Conservation (phyloP, 64 coral and sea anemone genomes). For the Pocillopora damicornis region DNA sequence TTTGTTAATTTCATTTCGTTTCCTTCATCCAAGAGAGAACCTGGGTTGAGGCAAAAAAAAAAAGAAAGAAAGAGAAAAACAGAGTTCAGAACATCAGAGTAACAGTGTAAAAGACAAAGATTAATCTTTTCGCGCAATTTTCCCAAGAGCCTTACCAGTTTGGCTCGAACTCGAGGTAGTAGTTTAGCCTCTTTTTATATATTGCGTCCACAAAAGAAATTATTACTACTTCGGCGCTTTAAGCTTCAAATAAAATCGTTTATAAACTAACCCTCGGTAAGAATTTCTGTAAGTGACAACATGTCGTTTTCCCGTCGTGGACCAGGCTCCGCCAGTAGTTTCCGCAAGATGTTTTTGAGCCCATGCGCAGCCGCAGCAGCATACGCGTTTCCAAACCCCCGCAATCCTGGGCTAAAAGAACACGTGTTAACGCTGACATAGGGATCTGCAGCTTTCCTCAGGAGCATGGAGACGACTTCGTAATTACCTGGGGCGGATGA, state of each 20-base stretch:
- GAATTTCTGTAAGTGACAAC: slow-evolving; percentile 82
- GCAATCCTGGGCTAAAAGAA: slow-evolving; percentile 33
- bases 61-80: not conserved
- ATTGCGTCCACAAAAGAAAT: too few relatives aligned
- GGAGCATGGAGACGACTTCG: slow-evolving; percentile 61
- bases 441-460: slow-evolving; percentile 60
- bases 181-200: too few relatives aligned
- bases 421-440: slow-evolving; percentile 37
- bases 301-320: slow-evolving; percentile 50
- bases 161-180: too few relatives aligned
- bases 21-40: not conserved
- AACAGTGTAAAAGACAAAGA: not conserved
- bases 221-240: not conserved
- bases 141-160: too few relatives aligned
- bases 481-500: slow-evolving; percentile 55
- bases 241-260: not conserved
- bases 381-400: slow-evolving; percentile 69
- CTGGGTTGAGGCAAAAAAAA: not conserved
- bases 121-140: too few relatives aligned
- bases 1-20: slow-evolving; percentile 22
- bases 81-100: not conserved
- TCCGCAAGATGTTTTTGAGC: slow-evolving; percentile 65
- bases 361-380: slow-evolving; percentile 76
- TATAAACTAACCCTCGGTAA: slow-evolving; percentile 61
- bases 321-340: slow-evolving; percentile 65